Evolutionary conservation across 2,888 invertebrate genomes (phyloP).

Genomic region (Alcis repandata): DNA sequence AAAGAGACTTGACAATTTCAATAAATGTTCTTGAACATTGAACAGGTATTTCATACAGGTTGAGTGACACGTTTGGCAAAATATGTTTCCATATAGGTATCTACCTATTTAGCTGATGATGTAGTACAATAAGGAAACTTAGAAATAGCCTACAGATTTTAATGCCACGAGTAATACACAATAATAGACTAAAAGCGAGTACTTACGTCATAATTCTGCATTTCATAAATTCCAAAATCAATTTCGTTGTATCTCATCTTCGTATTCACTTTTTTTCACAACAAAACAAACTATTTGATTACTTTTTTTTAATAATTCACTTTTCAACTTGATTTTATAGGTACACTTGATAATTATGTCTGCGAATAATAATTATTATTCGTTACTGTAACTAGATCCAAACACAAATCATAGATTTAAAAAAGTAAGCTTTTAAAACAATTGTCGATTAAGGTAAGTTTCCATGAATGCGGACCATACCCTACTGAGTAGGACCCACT

Average conservation of each 20-base stretch:
- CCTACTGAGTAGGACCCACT: conserved; percentile 13
- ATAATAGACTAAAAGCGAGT: too few relatives aligned
- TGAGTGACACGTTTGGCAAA: too few relatives aligned
- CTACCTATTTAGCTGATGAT: too few relatives aligned
- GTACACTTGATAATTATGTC: too few relatives aligned
- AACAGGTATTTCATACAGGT: too few relatives aligned
- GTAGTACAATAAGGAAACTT: too few relatives aligned
- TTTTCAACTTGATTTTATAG: background rate
- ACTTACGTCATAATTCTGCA: background rate
- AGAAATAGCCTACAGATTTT: too few relatives aligned
- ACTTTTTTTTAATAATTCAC: background rate
- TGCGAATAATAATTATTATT: too few relatives aligned
- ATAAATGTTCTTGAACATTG: too few relatives aligned
- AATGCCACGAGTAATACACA: too few relatives aligned
- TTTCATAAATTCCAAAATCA: background rate
- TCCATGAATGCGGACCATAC: conserved; percentile 22
- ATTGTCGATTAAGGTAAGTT: background rate
- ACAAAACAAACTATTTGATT: background rate
- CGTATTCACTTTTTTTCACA: background rate
- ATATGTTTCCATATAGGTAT: too few relatives aligned
- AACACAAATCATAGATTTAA: background rate
- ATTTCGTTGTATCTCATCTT: conserved; percentile 6
- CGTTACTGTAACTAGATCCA: background rate
- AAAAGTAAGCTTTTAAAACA: background rate
- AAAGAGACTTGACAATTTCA: too few relatives aligned